Evolutionary conservation across 2,888 invertebrate species (phyloP).

Genomic region (Oxyscelio sp.): DNA sequence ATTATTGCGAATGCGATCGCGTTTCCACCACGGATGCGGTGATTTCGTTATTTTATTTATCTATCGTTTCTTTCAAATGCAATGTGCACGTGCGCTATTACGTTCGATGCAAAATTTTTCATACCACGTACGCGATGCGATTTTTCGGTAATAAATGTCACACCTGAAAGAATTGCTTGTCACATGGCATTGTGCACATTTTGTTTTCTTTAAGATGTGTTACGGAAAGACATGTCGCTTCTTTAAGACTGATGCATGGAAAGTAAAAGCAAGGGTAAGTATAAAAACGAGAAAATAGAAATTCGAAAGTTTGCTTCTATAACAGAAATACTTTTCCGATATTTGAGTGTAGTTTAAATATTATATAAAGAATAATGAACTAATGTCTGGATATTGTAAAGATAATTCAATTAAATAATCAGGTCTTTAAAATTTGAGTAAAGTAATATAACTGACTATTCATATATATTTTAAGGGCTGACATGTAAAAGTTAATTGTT

Average conservation of each 20-base stretch:
- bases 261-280: conserved; percentile 19
- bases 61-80: neutral
- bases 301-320: too few relatives aligned
- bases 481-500: too few relatives aligned
- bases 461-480: too few relatives aligned
- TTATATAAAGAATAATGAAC: too few relatives aligned
- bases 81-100: conserved; percentile 2
- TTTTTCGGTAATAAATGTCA: conserved; percentile 54
- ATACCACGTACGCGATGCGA: conserved; percentile 23
- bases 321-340: too few relatives aligned
- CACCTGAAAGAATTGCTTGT: conserved; percentile 47
- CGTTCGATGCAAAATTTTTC: conserved; percentile 42
- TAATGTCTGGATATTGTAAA: too few relatives aligned
- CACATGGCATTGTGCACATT: conserved; percentile 4
- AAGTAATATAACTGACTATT: too few relatives aligned
- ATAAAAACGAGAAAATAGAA: conserved; percentile 1
- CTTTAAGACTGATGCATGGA: conserved; percentile 40
- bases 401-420: too few relatives aligned
- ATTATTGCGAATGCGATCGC: neutral
- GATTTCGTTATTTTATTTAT: neutral
- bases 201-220: conserved; percentile 15
- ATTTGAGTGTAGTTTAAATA: too few relatives aligned
- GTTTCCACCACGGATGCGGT: neutral
- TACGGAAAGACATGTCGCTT: conserved; percentile 5
- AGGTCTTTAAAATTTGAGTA: too few relatives aligned